Evolutionary conservation across 2,888 invertebrate species (phyloP).

Genomic region (Scrobipalpa atriplicella): DNA sequence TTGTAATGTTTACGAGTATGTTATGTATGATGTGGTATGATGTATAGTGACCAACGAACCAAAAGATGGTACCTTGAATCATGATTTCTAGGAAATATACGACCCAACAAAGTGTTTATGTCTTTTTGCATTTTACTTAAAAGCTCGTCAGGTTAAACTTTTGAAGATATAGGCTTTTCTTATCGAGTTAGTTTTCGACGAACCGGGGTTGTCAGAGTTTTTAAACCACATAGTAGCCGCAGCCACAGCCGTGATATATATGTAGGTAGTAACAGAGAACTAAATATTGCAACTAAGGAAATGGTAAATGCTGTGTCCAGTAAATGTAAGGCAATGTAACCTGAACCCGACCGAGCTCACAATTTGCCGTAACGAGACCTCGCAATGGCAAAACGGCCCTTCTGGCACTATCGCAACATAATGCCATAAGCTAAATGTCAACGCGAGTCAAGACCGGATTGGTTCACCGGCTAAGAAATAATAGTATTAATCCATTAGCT

Average conservation of each 20-base stretch:
- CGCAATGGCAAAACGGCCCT: constrained; percentile 10
- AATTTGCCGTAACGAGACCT: constrained; percentile 9
- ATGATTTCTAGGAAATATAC: neutral
- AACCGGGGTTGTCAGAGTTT: too few species aligned
- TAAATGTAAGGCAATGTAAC: constrained; percentile 9
- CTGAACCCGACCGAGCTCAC: neutral
- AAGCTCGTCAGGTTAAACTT: neutral
- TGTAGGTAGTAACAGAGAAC: too few species aligned
- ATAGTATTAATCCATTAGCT: constrained; percentile 12
- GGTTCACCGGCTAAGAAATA: constrained; percentile 15
- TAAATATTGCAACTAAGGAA: neutral
- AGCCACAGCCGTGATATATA: too few species aligned
- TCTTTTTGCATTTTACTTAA: neutral
- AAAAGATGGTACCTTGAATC: constrained; percentile 1
- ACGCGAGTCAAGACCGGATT: constrained; percentile 19
- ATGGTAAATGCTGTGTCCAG: constrained; percentile 2
- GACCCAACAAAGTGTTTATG: neutral
- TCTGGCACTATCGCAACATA: constrained; percentile 1
- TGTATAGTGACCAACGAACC: constrained; percentile 5
- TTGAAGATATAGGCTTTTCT: too few species aligned
- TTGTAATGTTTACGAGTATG: constrained; percentile 14
- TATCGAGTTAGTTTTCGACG: too few species aligned
- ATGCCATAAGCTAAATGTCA: constrained; percentile 20
- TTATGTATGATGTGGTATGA: neutral
- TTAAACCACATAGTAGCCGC: too few species aligned